phyloP scores from a whole-genome alignment of 2,888 invertebrate genomes.

The Trissonchulus sp. region DNA sequence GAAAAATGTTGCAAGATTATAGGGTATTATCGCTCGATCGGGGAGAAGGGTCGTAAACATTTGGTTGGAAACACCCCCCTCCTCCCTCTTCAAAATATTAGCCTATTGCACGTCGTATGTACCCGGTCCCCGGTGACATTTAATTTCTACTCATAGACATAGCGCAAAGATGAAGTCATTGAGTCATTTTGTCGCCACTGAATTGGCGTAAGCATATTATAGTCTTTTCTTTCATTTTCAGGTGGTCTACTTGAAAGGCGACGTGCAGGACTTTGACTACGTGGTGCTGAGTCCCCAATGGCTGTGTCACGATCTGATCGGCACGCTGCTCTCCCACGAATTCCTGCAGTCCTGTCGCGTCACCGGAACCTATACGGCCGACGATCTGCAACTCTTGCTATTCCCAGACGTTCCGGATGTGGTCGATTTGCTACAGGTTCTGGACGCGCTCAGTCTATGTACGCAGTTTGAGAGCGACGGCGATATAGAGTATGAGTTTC shows the following conservation, averaged over 20 bases:
- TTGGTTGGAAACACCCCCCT: no score
- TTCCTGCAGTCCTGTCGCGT: slow-evolving; percentile 59
- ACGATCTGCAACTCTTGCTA: slow-evolving; percentile 66
- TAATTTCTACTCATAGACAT: no score
- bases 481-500: slow-evolving; percentile 69
- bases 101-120: no score
- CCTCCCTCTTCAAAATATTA: no score
- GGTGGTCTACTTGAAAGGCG: slow-evolving; percentile 61
- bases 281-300: slow-evolving; percentile 65
- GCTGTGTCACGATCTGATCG: slow-evolving; percentile 65
- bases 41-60: no score
- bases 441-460: slow-evolving; percentile 67
- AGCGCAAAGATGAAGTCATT: no score
- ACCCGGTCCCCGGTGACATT: no score
- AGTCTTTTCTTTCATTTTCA: slow-evolving; percentile 50
- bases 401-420: slow-evolving; percentile 66
- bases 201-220: no score
- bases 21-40: no score
- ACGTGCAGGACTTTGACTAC: slow-evolving; percentile 59
- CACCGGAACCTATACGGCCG: slow-evolving; percentile 66
- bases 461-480: slow-evolving; percentile 64
- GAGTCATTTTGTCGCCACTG: no score
- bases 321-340: slow-evolving; percentile 61
- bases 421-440: slow-evolving; percentile 62
- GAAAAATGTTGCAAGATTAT: no score